These are phyloP conservation scores for Chaenocephalus aceratus DNA, from an alignment of 2,113 vertebrate species.

Conservation along the genomic window DNA sequence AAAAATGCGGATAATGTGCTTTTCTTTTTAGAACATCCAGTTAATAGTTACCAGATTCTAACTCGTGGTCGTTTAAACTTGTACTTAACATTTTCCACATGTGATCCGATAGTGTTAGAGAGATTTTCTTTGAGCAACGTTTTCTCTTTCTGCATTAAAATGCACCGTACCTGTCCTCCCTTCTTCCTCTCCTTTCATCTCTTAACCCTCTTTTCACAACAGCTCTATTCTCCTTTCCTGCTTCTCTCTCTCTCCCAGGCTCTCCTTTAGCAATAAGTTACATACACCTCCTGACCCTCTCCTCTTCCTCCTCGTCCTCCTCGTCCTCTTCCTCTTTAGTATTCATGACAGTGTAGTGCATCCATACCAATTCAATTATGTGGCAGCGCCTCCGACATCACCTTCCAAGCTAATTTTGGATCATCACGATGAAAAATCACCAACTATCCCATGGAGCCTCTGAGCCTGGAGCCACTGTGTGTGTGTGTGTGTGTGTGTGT, in stretches of 20 bases:
- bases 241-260: conserved; percentile 19
- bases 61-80: no score
- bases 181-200: background rate
- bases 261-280: conserved; percentile 23
- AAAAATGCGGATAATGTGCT: background rate
- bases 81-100: no score
- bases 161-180: background rate
- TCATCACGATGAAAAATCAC: conserved; percentile 69
- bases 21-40: background rate
- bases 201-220: conserved; percentile 15
- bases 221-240: conserved; percentile 16
- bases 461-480: no score
- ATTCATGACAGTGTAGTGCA: conserved; percentile 42
- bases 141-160: conserved; percentile 11
- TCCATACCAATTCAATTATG: conserved; percentile 50
- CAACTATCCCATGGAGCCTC: background rate
- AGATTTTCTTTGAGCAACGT: no score
- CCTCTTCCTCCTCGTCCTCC: conserved; percentile 3
- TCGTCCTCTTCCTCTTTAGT: conserved; percentile 26
- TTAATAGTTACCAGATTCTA: background rate
- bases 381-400: conserved; percentile 41
- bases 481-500: background rate
- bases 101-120: no score
- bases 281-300: conserved; percentile 33
- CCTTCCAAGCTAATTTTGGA: conserved; percentile 61